Percentiles rank a stretch among this genome's conserved stretches.
phyloP scores from a whole-genome alignment of 2,888 invertebrate species.

The Altica lythri region DNA sequence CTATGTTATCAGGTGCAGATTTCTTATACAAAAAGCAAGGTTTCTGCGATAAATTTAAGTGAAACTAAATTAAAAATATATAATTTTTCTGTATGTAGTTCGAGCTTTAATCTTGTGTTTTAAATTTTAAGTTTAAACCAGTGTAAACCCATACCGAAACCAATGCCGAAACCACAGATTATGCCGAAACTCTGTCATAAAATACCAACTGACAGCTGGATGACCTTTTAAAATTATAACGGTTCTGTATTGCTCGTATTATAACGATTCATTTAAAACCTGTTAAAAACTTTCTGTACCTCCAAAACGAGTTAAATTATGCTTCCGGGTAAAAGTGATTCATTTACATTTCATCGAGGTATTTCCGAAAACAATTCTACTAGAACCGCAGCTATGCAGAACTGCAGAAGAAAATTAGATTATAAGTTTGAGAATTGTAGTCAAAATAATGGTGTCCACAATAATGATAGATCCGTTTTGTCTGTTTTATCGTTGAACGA shows the following conservation, averaged over 20 bases:
- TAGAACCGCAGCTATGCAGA: slow-evolving; percentile 40
- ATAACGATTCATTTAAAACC: no score
- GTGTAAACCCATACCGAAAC: no score
- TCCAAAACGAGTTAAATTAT: slow-evolving; percentile 24
- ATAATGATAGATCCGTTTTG: slow-evolving; percentile 48
- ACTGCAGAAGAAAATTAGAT: slow-evolving; percentile 52
- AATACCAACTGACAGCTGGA: no score
- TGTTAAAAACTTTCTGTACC: no score
- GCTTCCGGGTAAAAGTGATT: slow-evolving; percentile 42
- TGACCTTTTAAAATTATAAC: slow-evolving; percentile 13
- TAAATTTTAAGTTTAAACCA: no score
- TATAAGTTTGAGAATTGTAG: slow-evolving; percentile 49
- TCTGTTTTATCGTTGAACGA: slow-evolving; percentile 62
- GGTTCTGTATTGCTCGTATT: no score
- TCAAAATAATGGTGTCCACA: slow-evolving; percentile 26
- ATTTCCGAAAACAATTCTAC: slow-evolving; percentile 41
- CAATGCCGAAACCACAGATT: no score
- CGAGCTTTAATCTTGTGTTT: no score
- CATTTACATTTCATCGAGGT: slow-evolving; percentile 49
- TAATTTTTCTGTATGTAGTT: no score
- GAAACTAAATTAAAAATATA: no score
- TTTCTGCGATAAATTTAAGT: neutral
- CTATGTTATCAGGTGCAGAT: neutral
- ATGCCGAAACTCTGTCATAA: no score
- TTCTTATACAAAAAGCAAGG: neutral